These are phyloP conservation scores for Heliocidaris erythrogramma DNA, from an alignment of 35 echinoderm and acorn worm genomes.

Conservation along the genomic window DNA sequence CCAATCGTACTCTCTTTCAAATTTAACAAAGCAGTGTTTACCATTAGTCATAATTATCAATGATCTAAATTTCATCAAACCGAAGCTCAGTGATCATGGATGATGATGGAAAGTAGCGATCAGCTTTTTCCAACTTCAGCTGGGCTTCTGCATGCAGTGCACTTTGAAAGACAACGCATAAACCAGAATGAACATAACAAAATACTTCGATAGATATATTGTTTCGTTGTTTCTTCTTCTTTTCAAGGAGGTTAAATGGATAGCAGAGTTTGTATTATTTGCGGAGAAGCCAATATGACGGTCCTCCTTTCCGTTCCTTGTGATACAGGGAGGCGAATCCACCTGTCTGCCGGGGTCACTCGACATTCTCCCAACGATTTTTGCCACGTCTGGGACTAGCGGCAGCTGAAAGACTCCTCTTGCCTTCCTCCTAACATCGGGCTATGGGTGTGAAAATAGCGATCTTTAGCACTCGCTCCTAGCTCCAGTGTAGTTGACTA, in stretches of 20 bases:
- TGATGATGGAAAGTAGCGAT: background rate
- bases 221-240: slow-evolving; percentile 1
- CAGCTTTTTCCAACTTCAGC: background rate
- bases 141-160: background rate
- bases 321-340: background rate
- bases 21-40: background rate
- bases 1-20: background rate
- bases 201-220: background rate
- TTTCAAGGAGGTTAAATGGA: background rate
- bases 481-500: slow-evolving; percentile 11
- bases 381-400: slow-evolving; percentile 47
- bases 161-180: background rate
- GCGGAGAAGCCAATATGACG: slow-evolving; percentile 25
- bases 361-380: slow-evolving; percentile 55
- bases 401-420: slow-evolving; percentile 18
- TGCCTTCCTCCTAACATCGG: background rate
- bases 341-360: slow-evolving; percentile 46
- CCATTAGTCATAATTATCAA: background rate
- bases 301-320: slow-evolving; percentile 29
- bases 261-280: slow-evolving; percentile 32
- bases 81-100: background rate
- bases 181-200: background rate
- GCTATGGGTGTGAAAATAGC: slow-evolving; percentile 64
- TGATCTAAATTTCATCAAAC: background rate
- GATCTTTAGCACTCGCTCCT: slow-evolving; percentile 46